phyloP scores from a whole-genome alignment of 2,113 vertebrate genomes.

The Melanerpes formicivorus region DNA sequence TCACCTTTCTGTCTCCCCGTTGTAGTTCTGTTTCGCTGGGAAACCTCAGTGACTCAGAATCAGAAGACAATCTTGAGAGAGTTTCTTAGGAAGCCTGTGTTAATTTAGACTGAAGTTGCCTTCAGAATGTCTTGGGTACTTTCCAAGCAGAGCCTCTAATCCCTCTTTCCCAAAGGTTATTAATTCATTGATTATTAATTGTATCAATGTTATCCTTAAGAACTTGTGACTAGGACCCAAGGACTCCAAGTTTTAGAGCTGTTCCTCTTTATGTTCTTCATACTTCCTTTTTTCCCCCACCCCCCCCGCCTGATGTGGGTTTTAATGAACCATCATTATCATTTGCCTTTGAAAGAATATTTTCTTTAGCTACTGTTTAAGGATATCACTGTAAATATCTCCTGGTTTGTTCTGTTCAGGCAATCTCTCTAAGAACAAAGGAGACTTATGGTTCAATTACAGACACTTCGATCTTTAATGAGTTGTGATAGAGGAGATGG shows the following conservation, averaged over 20 bases:
- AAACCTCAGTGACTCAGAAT: neutral
- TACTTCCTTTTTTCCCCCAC: neutral
- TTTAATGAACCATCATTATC: conserved; percentile 25
- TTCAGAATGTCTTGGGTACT: conserved; percentile 7
- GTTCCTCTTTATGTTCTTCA: neutral
- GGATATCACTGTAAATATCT: conserved; percentile 21
- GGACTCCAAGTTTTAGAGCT: neutral
- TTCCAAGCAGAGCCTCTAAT: conserved; percentile 12
- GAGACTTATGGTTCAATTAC: conserved; percentile 50
- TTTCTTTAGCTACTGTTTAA: neutral
- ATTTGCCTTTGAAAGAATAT: conserved; percentile 27
- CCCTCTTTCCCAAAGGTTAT: conserved; percentile 42
- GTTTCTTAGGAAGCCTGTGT: neutral
- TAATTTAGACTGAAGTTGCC: conserved; percentile 21
- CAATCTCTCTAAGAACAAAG: conserved; percentile 4
- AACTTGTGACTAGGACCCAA: neutral
- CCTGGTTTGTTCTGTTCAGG: neutral
- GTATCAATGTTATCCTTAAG: conserved; percentile 9
- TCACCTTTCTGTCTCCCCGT: neutral
- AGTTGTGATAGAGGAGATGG: conserved; percentile 36
- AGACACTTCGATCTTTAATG: conserved; percentile 43
- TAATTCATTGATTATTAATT: conserved; percentile 42
- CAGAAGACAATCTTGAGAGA: neutral
- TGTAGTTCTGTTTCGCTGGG: neutral
- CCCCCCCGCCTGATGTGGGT: neutral